phyloP scores from a whole-genome alignment of 2,113 vertebrate species.

The Cyprinodon tularosa region DNA sequence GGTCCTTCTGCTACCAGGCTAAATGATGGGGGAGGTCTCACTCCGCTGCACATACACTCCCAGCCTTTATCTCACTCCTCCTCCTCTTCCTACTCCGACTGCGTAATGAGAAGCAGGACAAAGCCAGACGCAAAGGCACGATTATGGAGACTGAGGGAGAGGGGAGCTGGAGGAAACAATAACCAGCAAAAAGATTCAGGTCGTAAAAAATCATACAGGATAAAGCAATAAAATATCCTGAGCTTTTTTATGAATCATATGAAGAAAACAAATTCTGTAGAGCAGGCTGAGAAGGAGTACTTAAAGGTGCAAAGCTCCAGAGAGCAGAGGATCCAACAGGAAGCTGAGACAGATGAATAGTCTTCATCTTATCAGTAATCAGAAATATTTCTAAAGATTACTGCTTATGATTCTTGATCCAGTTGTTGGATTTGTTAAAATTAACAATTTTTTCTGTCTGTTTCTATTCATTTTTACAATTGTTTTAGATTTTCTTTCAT shows the following conservation, averaged over 20 bases:
- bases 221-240: too few relatives aligned
- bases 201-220: conserved; percentile 10
- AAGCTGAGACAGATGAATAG: not conserved
- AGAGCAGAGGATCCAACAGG: not conserved
- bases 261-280: not conserved
- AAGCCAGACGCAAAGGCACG: conserved; percentile 64
- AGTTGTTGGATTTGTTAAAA: not conserved
- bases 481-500: too few relatives aligned
- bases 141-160: conserved; percentile 50
- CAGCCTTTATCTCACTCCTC: conserved; percentile 49
- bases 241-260: not conserved
- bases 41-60: conserved; percentile 58
- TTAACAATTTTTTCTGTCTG: not conserved
- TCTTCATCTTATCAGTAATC: not conserved
- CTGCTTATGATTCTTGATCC: not conserved
- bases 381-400: not conserved
- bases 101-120: conserved; percentile 75
- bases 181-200: conserved; percentile 33
- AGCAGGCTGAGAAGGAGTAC: not conserved
- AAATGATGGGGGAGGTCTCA: conserved; percentile 74
- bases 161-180: conserved; percentile 43
- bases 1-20: conserved; percentile 54
- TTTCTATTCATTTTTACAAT: not conserved
- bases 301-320: not conserved
- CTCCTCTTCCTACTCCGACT: conserved; percentile 58